phyloP scores from a whole-genome alignment of 23 tunicate genomes.

The Ascidia mentula region DNA sequence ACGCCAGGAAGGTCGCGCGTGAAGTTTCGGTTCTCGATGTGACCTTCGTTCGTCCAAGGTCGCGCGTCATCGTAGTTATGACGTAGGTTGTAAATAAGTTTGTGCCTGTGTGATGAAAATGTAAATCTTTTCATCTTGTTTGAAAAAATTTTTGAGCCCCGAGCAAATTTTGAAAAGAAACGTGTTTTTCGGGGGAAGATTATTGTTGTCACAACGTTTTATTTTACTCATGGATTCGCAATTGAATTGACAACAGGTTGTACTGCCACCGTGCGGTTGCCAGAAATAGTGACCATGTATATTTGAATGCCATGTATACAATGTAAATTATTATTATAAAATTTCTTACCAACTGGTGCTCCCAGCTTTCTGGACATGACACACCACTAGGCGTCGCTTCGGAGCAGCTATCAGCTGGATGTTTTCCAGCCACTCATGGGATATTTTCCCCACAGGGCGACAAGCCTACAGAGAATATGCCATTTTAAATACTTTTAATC shows the following conservation, averaged over 20 bases:
- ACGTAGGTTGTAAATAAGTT: slow-evolving; percentile 30
- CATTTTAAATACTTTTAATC: too few relatives aligned
- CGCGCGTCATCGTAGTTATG: slow-evolving; percentile 7
- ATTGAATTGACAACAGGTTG: too few relatives aligned
- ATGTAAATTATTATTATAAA: too few relatives aligned
- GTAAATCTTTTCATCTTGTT: too few relatives aligned
- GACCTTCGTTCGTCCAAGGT: slow-evolving; percentile 26
- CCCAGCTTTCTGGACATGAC: slow-evolving; percentile 65
- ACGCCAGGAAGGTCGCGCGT: slow-evolving; percentile 12
- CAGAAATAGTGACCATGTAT: too few relatives aligned
- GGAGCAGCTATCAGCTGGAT: slow-evolving; percentile 65
- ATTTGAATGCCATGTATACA: too few relatives aligned
- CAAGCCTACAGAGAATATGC: neutral
- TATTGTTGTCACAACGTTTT: too few relatives aligned
- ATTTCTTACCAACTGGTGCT: slow-evolving; percentile 75
- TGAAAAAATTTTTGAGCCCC: too few relatives aligned
- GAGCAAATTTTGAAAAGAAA: too few relatives aligned
- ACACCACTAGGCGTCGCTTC: slow-evolving; percentile 40
- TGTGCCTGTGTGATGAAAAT: slow-evolving; percentile 58
- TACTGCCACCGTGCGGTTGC: too few relatives aligned
- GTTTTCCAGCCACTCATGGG: neutral
- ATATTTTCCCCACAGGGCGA: neutral
- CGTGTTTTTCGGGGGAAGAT: too few relatives aligned
- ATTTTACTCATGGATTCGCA: too few relatives aligned
- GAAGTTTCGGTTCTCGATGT: slow-evolving; percentile 27